Base-by-base conservation (phyloP, 1,140 invertebrate species). In the Solenopsis invicta region DNA sequence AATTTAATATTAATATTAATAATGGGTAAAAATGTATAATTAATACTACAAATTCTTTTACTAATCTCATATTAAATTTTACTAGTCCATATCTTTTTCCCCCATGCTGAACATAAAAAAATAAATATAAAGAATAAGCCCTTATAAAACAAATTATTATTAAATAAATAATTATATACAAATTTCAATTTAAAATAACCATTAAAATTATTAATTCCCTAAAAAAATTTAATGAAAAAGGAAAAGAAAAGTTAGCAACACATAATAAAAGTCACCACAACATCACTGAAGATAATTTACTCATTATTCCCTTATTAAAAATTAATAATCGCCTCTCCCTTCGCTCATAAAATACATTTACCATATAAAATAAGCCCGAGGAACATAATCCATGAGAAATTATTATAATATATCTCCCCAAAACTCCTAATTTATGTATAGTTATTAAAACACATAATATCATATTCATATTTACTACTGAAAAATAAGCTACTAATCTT, bases 331-430 rank as follows among this genome's bases (percentile, higher is more conserved):
- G 95, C 9, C 94, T 95, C 50, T 90, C 50, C 45, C 88, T 72
- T n/a, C 94, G 93, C 89, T 97, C 95, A 96, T 97, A 97, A 92
- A 91, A 94, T 90, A 97, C 94, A 96, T 97, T 97, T 48, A 96
- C 95, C 94, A 97, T 95, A 96, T 95, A 96, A 96, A 97, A 97
- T 95, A 97, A 94, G 0, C 96, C 96, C 4, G 97, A 97, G 76
- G 97, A 97, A 96, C 96, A 96, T 89, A 97, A 88, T 4, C 96
- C 97, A 96, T 97, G 97, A 88, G 94, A 94, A 94, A 97, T 93
- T 96, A 97, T 97, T 95, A 97, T 96, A 87, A 96, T 67, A 41
- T 50, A 50, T 0, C 48, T 1, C 94, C 95, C 94, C 81, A 95
- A 85, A 88, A 95, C 37, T n/a, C 64, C 69, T 67, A 87, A 67